Evolutionary conservation across 2,797 vertebrate genomes (phyloP), one percentile per base, ranked within the genome.

Genomic region (Borostomias antarcticus): DNA sequence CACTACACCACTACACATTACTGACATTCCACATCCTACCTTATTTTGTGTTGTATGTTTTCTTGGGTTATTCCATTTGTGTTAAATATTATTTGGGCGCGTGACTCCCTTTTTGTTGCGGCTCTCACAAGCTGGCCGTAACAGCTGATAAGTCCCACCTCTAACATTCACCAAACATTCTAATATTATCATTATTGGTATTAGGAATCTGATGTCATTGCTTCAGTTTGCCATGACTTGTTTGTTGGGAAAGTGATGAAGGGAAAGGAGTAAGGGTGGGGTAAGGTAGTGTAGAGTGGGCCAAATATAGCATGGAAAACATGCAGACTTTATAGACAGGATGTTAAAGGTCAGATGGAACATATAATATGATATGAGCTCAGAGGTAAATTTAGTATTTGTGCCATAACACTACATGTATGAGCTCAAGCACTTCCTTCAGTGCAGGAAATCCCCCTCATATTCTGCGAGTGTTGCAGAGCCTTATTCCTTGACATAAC

Each of bases 401-500:
- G 17, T 32, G 32, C 17, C 17, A 29, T 33, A 19, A 56, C 17
- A 21, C n/a, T n/a, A n/a, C n/a, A n/a, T n/a, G n/a, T n/a, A n/a
- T n/a, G n/a, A n/a, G n/a, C n/a, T n/a, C n/a, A n/a, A n/a, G n/a
- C n/a, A n/a, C n/a, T n/a, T n/a, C n/a, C n/a, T n/a, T n/a, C n/a
- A n/a, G n/a, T n/a, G n/a, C n/a, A n/a, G n/a, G n/a, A n/a, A n/a
- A n/a, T n/a, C n/a, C 13, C 35, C 35, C 1, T 37, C 35, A 37
- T 37, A n/a, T n/a, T 8, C 35, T 8, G 35, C 5, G 6, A 63
- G 8, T 10, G 51, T 76, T 72, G 30, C 23, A 68, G 57, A 66
- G 64, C 70, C 58, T 19, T 29, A 71, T 78, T 85, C 83, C 80
- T 88, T 87, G 80, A 60, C 60, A 70, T 86, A 84, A 89, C 79